Evolutionary conservation across 2,113 vertebrate genomes (phyloP).

Genomic region (Platycercus adscitus): DNA sequence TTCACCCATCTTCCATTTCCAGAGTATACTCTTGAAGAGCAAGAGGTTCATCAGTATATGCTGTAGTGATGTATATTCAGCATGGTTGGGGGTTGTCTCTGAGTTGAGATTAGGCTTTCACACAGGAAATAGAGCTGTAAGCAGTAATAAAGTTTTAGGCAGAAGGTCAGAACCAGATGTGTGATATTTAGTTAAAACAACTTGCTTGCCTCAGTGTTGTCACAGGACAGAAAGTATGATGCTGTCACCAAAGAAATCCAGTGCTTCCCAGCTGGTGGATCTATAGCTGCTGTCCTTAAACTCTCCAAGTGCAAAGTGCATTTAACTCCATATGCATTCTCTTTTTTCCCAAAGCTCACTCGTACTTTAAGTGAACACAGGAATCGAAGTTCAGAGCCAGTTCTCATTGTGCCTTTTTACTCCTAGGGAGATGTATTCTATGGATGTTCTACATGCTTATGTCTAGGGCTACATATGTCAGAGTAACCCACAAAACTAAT

Average conservation of each 20-base stretch:
- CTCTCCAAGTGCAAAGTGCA: background rate
- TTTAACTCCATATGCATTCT: background rate
- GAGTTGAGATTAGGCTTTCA: background rate
- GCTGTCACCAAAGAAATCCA: background rate
- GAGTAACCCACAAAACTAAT: background rate
- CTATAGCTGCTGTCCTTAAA: background rate
- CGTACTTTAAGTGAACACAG: background rate
- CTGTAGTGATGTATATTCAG: background rate
- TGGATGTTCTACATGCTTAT: fast-evolving
- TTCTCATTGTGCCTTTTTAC: background rate
- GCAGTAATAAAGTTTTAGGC: background rate
- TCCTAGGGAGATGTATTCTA: background rate
- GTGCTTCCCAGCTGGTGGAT: background rate
- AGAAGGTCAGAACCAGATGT: background rate
- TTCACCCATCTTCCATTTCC: background rate
- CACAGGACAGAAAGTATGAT: background rate
- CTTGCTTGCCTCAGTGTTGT: background rate
- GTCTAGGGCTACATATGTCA: background rate
- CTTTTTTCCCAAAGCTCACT: background rate
- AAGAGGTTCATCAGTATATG: background rate
- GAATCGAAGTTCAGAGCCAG: background rate
- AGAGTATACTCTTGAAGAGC: background rate
- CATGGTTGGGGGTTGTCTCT: background rate
- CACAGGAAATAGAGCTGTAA: background rate
- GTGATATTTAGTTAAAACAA: background rate